Percentiles rank a stretch among this genome's conserved stretches.
Evolutionary conservation across 2,797 vertebrate genomes (phyloP).

Genomic region (Agapornis canus): DNA sequence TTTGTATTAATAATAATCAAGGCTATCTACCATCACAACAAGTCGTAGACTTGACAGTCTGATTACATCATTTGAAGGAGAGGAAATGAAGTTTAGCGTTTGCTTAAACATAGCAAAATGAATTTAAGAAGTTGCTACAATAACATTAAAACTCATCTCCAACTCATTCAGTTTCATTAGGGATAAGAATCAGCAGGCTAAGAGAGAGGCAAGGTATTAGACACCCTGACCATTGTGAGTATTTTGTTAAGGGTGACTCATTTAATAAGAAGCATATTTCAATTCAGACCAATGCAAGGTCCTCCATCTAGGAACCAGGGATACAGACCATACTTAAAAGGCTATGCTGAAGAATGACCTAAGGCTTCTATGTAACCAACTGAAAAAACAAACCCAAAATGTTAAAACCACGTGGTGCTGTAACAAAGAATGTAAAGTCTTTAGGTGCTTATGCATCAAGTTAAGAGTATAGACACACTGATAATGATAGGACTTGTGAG

Average conservation of each 20-base stretch:
- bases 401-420: not conserved
- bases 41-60: not conserved
- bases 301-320: not conserved
- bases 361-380: not conserved
- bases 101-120: constrained; percentile 12
- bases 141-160: not conserved
- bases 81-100: constrained; percentile 39
- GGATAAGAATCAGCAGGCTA: not conserved
- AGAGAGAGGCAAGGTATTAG: not conserved
- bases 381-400: not conserved
- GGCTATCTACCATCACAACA: constrained; percentile 12
- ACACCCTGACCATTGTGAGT: not conserved
- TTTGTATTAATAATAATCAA: constrained; percentile 36
- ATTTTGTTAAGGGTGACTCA: not conserved
- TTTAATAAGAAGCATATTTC: not conserved
- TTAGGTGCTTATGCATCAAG: not conserved
- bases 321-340: not conserved
- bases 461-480: not conserved
- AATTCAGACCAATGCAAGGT: not conserved
- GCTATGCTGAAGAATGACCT: not conserved
- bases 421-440: not conserved
- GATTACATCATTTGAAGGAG: constrained; percentile 32
- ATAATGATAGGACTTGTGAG: not conserved
- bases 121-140: constrained; percentile 14
- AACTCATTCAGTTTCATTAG: not conserved